Conservation (phyloP, 2,113 vertebrate species). For the Dipodomys spectabilis region DNA sequence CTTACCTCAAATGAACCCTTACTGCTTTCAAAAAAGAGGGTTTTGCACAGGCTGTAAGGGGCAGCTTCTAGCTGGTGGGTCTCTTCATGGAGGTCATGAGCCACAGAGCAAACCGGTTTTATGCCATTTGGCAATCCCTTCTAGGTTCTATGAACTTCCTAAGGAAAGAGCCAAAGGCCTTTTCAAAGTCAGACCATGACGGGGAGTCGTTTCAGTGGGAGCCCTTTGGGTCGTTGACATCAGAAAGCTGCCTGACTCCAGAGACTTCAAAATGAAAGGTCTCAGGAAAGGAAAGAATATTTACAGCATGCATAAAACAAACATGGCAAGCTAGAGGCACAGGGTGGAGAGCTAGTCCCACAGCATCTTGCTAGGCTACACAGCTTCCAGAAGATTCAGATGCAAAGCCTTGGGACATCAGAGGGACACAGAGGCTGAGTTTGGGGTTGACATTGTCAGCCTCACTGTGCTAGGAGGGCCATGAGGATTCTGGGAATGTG, state of each 20-base stretch:
- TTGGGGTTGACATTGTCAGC: background rate
- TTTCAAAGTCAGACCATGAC: constrained; percentile 62
- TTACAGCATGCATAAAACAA: constrained; percentile 43
- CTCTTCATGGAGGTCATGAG: background rate
- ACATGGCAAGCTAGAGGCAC: rapidly evolving
- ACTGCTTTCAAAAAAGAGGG: background rate
- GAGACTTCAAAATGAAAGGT: constrained; percentile 35
- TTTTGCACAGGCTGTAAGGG: background rate
- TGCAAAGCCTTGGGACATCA: background rate
- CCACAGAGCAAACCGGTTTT: constrained; percentile 30
- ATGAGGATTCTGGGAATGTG: background rate
- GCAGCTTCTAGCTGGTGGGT: background rate
- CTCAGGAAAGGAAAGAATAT: constrained; percentile 45
- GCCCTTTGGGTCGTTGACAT: background rate
- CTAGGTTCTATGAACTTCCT: background rate
- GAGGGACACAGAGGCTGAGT: background rate
- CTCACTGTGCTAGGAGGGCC: rapidly evolving
- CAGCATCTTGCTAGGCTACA: background rate
- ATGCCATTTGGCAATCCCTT: background rate
- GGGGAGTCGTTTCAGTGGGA: background rate
- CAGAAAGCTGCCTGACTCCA: constrained; percentile 41
- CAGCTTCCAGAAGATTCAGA: background rate
- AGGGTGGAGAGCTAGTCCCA: background rate
- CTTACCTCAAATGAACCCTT: too few species aligned
- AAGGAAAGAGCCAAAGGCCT: constrained; percentile 10